phyloP scores from a whole-genome alignment of 2,113 vertebrate species.

The Poecile atricapillus region DNA sequence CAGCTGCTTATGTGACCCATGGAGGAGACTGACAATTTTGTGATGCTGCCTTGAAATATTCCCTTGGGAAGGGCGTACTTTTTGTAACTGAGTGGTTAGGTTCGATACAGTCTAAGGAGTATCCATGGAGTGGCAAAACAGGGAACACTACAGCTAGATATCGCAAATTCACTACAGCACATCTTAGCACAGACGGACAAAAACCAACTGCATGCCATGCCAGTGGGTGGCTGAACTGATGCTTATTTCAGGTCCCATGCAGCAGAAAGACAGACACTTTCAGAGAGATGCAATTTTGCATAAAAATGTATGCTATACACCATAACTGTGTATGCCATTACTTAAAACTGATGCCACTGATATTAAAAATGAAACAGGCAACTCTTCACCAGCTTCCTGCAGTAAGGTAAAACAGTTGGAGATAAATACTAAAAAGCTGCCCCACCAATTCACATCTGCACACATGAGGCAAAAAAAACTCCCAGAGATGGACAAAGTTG shows the following conservation, averaged over 20 bases:
- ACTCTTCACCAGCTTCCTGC: neutral
- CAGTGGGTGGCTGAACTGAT: neutral
- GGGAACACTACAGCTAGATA: neutral
- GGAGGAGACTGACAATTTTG: neutral
- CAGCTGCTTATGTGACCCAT: neutral
- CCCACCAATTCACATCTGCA: neutral
- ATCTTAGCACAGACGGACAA: accelerated
- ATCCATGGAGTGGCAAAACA: neutral
- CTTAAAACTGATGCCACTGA: neutral
- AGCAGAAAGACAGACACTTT: neutral
- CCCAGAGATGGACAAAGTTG: accelerated
- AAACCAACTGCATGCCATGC: neutral
- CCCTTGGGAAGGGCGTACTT: neutral
- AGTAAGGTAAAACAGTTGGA: neutral
- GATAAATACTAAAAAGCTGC: neutral
- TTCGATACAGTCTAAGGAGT: neutral
- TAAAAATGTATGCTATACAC: neutral
- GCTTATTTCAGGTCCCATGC: neutral
- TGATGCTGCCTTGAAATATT: neutral
- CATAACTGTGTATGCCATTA: neutral
- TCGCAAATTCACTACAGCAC: neutral
- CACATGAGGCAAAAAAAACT: accelerated
- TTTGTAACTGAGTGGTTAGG: neutral
- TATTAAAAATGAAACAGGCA: conserved; percentile 24
- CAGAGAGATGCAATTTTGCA: conserved; percentile 1